Evolutionary conservation across 2,797 vertebrate genomes (phyloP).

Genomic region (Basileuterus tristriatus): DNA sequence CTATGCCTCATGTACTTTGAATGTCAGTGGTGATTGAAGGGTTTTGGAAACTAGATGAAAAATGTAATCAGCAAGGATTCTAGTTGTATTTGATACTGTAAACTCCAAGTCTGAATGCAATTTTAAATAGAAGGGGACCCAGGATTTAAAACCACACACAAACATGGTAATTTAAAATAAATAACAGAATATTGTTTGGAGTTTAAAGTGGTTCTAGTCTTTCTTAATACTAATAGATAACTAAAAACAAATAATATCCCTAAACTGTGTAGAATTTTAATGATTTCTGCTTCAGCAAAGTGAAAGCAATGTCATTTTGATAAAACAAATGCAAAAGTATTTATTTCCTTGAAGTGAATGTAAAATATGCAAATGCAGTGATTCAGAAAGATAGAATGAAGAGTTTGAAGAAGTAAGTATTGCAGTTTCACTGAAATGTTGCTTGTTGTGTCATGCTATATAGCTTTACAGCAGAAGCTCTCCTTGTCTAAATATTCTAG

Average conservation of each 20-base stretch:
- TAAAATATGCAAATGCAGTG: constrained; percentile 48
- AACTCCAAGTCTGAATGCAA: constrained; percentile 9
- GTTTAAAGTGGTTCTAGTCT: background rate
- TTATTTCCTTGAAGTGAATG: constrained; percentile 42
- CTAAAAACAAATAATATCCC: background rate
- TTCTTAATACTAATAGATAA: background rate
- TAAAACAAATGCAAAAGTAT: constrained; percentile 46
- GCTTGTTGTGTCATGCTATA: background rate
- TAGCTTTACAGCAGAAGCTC: background rate
- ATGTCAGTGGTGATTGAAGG: constrained; percentile 3
- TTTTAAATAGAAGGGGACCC: background rate
- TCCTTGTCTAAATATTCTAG: background rate
- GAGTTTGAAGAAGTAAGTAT: background rate
- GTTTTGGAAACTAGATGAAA: background rate
- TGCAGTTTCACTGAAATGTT: background rate
- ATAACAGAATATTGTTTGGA: background rate
- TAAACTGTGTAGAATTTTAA: constrained; percentile 41
- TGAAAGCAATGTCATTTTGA: constrained; percentile 27
- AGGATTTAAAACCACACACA: background rate
- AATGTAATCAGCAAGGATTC: background rate
- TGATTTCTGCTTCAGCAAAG: constrained; percentile 46
- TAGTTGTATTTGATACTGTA: background rate
- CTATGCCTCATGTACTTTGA: constrained; percentile 11
- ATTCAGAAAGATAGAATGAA: constrained; percentile 13
- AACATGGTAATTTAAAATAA: background rate